Conservation (phyloP, 64 coral and sea anemone genomes). For the Stylophora pistillata region DNA sequence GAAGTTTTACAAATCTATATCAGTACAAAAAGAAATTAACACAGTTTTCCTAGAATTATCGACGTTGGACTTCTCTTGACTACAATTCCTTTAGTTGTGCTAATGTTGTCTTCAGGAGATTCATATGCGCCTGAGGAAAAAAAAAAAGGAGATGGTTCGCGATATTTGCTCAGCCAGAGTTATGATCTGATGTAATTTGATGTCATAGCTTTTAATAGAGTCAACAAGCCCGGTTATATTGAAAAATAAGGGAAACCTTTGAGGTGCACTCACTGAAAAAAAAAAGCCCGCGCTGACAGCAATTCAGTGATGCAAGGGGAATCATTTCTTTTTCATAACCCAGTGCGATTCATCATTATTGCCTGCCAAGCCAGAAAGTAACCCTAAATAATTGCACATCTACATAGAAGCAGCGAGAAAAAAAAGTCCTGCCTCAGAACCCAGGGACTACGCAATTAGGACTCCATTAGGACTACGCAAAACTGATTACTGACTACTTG, state of each 20-base stretch:
- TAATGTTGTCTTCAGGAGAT: conserved; percentile 78
- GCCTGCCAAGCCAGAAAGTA: neutral
- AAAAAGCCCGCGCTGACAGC: neutral
- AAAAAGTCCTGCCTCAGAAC: too few relatives aligned
- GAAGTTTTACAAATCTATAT: neutral
- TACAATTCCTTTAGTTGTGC: conserved; percentile 76
- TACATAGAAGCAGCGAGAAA: too few relatives aligned
- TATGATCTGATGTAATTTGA: neutral
- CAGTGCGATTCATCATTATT: neutral
- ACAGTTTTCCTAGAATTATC: conserved; percentile 2
- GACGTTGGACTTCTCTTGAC: neutral
- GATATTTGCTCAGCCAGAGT: too few relatives aligned
- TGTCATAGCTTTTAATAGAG: too few relatives aligned
- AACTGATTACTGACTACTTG: too few relatives aligned
- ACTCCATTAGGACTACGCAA: too few relatives aligned
- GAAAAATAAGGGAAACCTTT: too few relatives aligned
- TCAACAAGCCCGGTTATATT: too few relatives aligned
- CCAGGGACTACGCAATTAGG: too few relatives aligned
- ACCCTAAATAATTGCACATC: too few relatives aligned
- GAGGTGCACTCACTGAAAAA: neutral
- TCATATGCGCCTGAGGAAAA: conserved; percentile 46
- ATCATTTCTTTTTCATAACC: conserved; percentile 19
- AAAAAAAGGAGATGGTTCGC: neutral
- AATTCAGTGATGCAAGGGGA: conserved; percentile 8
- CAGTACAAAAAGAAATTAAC: neutral